Evolutionary conservation across 2,888 invertebrate genomes (phyloP).

Genomic region (Carterocephalus palaemon): DNA sequence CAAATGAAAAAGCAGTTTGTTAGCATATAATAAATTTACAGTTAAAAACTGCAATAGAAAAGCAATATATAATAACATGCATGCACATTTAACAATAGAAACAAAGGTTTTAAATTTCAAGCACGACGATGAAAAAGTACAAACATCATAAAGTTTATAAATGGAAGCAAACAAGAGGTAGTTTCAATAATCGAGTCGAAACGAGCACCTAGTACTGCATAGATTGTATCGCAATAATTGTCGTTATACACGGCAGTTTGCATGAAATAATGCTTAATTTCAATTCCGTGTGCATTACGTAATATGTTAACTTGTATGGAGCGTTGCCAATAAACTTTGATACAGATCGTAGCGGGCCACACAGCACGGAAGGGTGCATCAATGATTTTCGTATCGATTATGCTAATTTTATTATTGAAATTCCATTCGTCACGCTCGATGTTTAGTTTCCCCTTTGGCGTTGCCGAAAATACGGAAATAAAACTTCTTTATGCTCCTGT

Average conservation of each 20-base stretch:
- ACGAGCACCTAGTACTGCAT: slow-evolving; percentile 42
- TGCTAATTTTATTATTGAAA: slow-evolving; percentile 73
- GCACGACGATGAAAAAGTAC: neutral
- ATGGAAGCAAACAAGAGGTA: slow-evolving; percentile 24
- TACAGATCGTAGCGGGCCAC: slow-evolving; percentile 47
- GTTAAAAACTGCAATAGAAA: slow-evolving; percentile 1
- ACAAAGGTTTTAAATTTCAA: neutral
- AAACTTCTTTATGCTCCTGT: neutral
- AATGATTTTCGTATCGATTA: slow-evolving; percentile 68
- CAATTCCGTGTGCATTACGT: slow-evolving; percentile 62
- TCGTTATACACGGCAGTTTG: slow-evolving; percentile 58
- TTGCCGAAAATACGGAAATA: slow-evolving; percentile 1
- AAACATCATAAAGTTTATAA: no score
- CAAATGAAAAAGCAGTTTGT: no score
- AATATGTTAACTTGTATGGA: slow-evolving; percentile 61
- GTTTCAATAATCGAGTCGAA: slow-evolving; percentile 47
- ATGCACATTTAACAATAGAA: no score
- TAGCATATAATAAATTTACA: no score
- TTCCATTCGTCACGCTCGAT: slow-evolving; percentile 58
- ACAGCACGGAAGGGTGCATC: slow-evolving; percentile 52
- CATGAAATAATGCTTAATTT: slow-evolving; percentile 74
- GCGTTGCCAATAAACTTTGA: slow-evolving; percentile 65
- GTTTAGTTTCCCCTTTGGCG: slow-evolving; percentile 26
- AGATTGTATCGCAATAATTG: slow-evolving; percentile 62
- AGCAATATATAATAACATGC: no score